Evolutionary conservation across 2,113 vertebrate species (phyloP).

Genomic region (Phyllostomus discolor): DNA sequence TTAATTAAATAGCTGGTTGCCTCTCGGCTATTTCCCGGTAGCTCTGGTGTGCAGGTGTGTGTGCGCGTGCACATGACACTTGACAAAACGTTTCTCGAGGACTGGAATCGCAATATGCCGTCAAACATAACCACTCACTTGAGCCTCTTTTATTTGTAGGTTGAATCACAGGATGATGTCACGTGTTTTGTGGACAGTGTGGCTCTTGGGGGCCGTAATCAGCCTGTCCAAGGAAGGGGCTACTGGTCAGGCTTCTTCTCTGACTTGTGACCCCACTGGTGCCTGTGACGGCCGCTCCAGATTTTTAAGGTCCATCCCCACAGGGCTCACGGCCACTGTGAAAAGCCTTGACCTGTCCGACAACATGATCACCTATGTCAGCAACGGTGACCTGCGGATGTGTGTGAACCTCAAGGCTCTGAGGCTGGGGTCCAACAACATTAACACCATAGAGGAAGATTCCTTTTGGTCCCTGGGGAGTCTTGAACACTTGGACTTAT

Average conservation of each 20-base stretch:
- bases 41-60: neutral
- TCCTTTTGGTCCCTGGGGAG: conserved; percentile 76
- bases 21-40: neutral
- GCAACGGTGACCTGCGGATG: conserved; percentile 72
- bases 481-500: conserved; percentile 85
- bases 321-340: conserved; percentile 49
- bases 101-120: neutral
- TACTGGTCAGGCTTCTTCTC: conserved; percentile 37
- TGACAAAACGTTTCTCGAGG: neutral
- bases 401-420: conserved; percentile 77
- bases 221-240: neutral
- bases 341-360: conserved; percentile 79
- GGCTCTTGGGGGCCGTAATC: conserved; percentile 57
- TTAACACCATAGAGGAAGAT: conserved; percentile 76
- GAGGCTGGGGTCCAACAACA: conserved; percentile 75
- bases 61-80: no score
- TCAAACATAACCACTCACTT: neutral
- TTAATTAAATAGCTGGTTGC: neutral
- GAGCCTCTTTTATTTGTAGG: conserved; percentile 31
- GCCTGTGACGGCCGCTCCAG: conserved; percentile 77
- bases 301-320: conserved; percentile 76
- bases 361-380: conserved; percentile 79
- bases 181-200: conserved; percentile 13
- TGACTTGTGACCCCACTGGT: conserved; percentile 60
- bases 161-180: conserved; percentile 56